Percentiles rank a stretch among this genome's conserved stretches.
phyloP scores from a whole-genome alignment of 2,888 invertebrate genomes.

The Ichneumoninae sp. region DNA sequence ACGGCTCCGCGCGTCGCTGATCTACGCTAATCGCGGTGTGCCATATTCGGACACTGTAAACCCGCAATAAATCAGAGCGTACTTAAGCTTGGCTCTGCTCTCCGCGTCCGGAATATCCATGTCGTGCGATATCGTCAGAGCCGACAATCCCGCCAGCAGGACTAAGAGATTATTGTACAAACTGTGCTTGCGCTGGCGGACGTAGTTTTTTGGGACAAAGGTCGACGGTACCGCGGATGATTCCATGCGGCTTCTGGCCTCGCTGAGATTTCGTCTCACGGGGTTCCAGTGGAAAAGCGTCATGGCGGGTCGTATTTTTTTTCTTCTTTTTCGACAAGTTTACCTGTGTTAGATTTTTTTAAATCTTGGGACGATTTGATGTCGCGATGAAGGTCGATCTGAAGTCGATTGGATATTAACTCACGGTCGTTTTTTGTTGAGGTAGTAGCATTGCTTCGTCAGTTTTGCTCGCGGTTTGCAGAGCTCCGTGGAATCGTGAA shows the following conservation, averaged over 20 bases:
- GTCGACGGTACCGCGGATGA: conserved; percentile 22
- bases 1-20: too few species aligned
- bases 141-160: conserved; percentile 57
- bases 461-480: neutral
- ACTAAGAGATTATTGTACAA: conserved; percentile 60
- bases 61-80: conserved; percentile 3
- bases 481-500: neutral
- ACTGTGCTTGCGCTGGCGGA: conserved; percentile 43
- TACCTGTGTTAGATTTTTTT: too few species aligned
- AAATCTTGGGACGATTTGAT: neutral
- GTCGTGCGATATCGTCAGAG: conserved; percentile 55
- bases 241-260: neutral
- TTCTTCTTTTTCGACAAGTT: neutral
- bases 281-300: conserved; percentile 57
- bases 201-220: conserved; percentile 56
- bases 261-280: conserved; percentile 17
- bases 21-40: neutral
- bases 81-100: conserved; percentile 51
- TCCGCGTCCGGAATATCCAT: conserved; percentile 51
- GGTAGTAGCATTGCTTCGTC: neutral
- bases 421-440: neutral
- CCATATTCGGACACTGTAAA: neutral
- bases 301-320: conserved; percentile 30
- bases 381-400: conserved; percentile 14
- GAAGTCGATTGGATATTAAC: conserved; percentile 35